Evolutionary conservation across 1,140 invertebrate genomes (phyloP).

Genomic region (Cataglyphis hispanica): DNA sequence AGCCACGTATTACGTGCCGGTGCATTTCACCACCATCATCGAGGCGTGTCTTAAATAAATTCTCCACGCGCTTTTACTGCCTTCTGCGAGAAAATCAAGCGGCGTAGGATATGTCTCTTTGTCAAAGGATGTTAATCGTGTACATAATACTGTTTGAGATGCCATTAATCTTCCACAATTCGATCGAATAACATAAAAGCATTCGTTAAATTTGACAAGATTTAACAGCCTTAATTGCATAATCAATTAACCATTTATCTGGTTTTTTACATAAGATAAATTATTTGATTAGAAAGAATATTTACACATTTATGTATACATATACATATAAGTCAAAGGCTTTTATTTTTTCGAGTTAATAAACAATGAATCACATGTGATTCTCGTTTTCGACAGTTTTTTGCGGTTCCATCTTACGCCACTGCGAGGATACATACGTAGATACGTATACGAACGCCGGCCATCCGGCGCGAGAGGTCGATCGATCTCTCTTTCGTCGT

Average conservation of each 20-base stretch:
- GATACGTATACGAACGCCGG: conserved; percentile 74
- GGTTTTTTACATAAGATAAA: neutral
- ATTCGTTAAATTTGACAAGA: conserved; percentile 3
- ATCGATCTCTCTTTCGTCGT: conserved; percentile 85
- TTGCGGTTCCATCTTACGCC: conserved; percentile 58
- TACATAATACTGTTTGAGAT: conserved; percentile 13
- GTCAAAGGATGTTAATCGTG: conserved; percentile 34
- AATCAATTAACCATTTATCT: neutral
- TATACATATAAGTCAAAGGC: neutral
- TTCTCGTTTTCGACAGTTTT: neutral
- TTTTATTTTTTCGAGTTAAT: conserved; percentile 15
- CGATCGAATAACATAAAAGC: neutral
- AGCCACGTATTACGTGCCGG: conserved; percentile 13
- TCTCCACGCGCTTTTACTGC: conserved; percentile 19
- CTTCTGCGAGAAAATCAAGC: conserved; percentile 46
- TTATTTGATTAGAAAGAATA: neutral
- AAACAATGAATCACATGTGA: neutral
- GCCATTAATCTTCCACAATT: neutral
- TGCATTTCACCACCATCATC: neutral
- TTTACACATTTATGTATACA: conserved; percentile 2
- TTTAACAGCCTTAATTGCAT: neutral
- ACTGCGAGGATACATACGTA: conserved; percentile 70
- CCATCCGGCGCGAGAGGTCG: conserved; percentile 78
- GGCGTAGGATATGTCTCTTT: conserved; percentile 21
- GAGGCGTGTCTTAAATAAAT: conserved; percentile 54